Evolutionary conservation across 2,797 vertebrate species (phyloP), one percentile per base, ranked within the genome.

Genomic region (Clarias platycephalus): DNA sequence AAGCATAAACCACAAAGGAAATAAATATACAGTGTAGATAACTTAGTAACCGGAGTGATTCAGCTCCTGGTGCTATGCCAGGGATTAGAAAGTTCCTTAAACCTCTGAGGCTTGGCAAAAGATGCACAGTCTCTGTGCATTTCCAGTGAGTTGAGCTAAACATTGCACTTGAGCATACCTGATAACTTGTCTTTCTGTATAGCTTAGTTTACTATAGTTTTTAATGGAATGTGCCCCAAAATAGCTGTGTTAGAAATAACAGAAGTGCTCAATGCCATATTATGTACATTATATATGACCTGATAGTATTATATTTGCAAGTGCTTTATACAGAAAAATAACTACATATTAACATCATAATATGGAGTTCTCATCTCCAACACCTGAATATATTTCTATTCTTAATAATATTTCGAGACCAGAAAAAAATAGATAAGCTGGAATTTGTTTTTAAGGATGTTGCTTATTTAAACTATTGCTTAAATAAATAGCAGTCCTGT

Each of bases 1-100:
- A 80, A 80, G 37, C 15, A 53, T 53, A 31, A 24, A 31, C 80
- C n/a, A 76, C 34, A 81, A 9, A 34, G 16, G 24, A 74, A 63
- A 64, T 40, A 72, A 84, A 74, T 24, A 37, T 28, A 74, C 70
- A 85, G 68, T 80, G 57, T 53, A 62, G n/a, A 34, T n/a, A 57
- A 74, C 58, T 72, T 31, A 18, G 79, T 49, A 60, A 24, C 62
- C 44, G 18, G 20, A 24, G 20, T 24, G 37, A 26, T 70, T 75
- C 26, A 57, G n/a, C 22, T 81, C 60, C 72, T 20, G n/a, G 26
- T 37, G 28, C 68, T 34, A 77, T 7, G 20, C 40, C 55, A 1
- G 44, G 67, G 2, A 57, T 18, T 31, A 24, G 28, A 80, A 34
- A 83, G 10, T n/a, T 5, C 5, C 20, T 75, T 8, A 44, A 63